These are phyloP conservation scores for Halictus quadricinctus DNA, from an alignment of 2,888 invertebrate genomes.

Conservation along the genomic window DNA sequence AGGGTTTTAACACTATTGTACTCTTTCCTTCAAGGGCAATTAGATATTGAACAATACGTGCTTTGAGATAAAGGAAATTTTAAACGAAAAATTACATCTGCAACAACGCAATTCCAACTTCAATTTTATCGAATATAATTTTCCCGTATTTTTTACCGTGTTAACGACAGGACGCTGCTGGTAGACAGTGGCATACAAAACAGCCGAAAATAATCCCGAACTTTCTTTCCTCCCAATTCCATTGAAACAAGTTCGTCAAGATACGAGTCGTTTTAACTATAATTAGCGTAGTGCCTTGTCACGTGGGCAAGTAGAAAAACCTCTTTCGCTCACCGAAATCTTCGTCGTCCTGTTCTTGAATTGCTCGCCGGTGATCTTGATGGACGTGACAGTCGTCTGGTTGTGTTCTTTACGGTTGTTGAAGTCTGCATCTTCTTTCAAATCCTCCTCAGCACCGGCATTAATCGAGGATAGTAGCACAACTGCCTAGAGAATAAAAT, in stretches of 20 bases:
- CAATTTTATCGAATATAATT: neutral
- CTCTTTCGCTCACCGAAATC: slow-evolving; percentile 65
- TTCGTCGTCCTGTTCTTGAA: slow-evolving; percentile 68
- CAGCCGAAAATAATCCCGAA: neutral
- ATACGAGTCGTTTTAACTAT: neutral
- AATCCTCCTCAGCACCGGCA: slow-evolving; percentile 44
- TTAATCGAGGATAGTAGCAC: slow-evolving; percentile 68
- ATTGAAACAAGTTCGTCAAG: neutral
- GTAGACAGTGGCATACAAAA: neutral
- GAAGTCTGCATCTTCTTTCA: slow-evolving; percentile 60
- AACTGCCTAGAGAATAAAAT: slow-evolving; percentile 65
- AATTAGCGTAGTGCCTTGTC: neutral
- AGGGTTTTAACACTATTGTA: too few relatives aligned
- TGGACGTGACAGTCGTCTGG: slow-evolving; percentile 72
- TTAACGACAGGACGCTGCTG: neutral
- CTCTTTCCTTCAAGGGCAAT: neutral
- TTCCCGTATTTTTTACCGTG: neutral
- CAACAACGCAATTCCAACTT: neutral
- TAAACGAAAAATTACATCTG: neutral
- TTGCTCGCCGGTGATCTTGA: slow-evolving; percentile 69
- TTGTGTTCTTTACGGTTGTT: slow-evolving; percentile 62
- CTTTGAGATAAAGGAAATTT: neutral
- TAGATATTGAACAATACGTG: neutral
- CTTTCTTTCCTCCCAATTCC: neutral
- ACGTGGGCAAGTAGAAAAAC: slow-evolving; percentile 27